phyloP scores from a whole-genome alignment of 2,797 vertebrate genomes.

The Gymnopithys bicolor region DNA sequence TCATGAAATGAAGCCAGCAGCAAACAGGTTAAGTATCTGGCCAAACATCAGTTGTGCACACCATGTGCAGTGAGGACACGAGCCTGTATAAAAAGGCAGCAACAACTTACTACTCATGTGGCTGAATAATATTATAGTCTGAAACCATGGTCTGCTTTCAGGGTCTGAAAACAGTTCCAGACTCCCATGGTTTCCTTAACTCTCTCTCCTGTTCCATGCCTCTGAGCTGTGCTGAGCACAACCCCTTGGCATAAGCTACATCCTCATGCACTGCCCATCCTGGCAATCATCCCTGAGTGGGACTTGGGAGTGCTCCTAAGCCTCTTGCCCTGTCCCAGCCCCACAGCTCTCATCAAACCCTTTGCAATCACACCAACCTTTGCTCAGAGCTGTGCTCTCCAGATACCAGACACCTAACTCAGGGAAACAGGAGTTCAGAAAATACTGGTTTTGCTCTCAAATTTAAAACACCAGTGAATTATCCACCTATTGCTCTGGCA shows the following conservation, averaged over 20 bases:
- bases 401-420: background rate
- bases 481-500: background rate
- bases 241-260: background rate
- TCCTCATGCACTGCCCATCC: background rate
- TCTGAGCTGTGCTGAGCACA: background rate
- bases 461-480: background rate
- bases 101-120: slow-evolving; percentile 6
- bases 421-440: background rate
- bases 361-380: background rate
- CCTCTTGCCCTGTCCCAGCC: background rate
- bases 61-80: background rate
- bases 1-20: background rate
- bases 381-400: background rate
- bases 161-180: background rate
- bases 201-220: background rate
- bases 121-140: slow-evolving; percentile 9
- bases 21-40: background rate
- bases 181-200: background rate
- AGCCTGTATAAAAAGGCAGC: background rate
- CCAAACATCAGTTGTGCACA: background rate
- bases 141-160: background rate
- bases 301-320: background rate
- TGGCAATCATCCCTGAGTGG: fast-evolving
- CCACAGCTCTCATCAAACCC: background rate
- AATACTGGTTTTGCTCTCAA: background rate